Evolutionary conservation across 2,113 vertebrate genomes (phyloP).

Genomic region (Verasper variegatus): DNA sequence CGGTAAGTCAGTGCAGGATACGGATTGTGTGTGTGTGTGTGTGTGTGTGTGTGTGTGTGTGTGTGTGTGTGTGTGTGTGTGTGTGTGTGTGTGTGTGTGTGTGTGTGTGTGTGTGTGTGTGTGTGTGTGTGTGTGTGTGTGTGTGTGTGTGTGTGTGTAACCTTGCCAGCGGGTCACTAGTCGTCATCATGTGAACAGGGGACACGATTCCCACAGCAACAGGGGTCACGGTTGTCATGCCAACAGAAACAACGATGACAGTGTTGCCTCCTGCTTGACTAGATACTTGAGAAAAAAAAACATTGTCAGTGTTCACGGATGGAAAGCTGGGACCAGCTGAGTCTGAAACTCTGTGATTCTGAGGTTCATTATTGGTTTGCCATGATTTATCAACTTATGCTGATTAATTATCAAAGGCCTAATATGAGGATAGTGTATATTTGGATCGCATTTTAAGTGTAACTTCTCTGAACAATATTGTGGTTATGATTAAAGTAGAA

Average conservation of each 20-base stretch:
- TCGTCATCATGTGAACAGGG: constrained; percentile 36
- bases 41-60: constrained; percentile 6
- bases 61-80: constrained; percentile 11
- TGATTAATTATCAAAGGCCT: too few species aligned
- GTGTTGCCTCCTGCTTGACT: constrained; percentile 12
- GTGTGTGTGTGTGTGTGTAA: constrained; percentile 24
- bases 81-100: constrained; percentile 6
- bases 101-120: constrained; percentile 25
- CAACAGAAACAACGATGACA: constrained; percentile 26
- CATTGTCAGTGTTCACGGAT: not conserved
- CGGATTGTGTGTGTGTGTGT: not conserved
- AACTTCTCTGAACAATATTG: too few species aligned
- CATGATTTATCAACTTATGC: too few species aligned
- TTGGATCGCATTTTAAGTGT: too few species aligned
- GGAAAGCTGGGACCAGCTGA: not conserved
- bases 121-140: constrained; percentile 7
- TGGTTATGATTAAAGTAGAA: too few species aligned
- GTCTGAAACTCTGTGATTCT: too few species aligned
- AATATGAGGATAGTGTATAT: too few species aligned
- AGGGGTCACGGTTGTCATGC: constrained; percentile 36
- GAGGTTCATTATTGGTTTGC: too few species aligned
- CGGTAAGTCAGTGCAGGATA: not conserved
- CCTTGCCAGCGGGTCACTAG: constrained; percentile 52
- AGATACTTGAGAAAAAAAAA: not conserved
- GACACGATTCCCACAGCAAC: constrained; percentile 38